A percentile compares a stretch with the other conserved stretches of the same genome.
Evolutionary conservation across 2,888 invertebrate species (phyloP).

Genomic region (Craniophora ligustri): DNA sequence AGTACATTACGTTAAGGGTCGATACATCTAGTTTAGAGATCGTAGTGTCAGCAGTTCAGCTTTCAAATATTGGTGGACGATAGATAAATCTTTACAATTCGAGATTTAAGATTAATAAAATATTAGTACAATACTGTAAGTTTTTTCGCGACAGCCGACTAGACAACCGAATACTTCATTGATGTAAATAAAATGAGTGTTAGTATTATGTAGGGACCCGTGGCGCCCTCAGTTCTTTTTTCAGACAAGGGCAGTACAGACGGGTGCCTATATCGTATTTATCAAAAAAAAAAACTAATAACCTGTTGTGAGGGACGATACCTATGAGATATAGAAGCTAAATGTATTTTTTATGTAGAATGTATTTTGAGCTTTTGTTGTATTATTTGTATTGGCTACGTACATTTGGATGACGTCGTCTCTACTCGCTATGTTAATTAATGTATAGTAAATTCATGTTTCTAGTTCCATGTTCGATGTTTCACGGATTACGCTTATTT

Average conservation of each 20-base stretch:
- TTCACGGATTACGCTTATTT: conserved; percentile 86
- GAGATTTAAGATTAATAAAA: conserved; percentile 69
- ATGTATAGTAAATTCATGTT: conserved; percentile 62
- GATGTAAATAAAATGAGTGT: conserved; percentile 83
- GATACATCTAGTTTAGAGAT: conserved; percentile 79
- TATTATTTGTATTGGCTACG: conserved; percentile 63
- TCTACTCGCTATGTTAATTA: conserved; percentile 61
- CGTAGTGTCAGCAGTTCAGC: conserved; percentile 84
- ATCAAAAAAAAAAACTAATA: conserved; percentile 66
- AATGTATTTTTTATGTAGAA: conserved; percentile 77
- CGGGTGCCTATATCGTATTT: conserved; percentile 73
- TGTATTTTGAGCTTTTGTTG: conserved; percentile 66
- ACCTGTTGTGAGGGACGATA: conserved; percentile 87
- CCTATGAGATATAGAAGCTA: conserved; percentile 80
- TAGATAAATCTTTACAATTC: conserved; percentile 80
- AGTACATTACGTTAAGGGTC: conserved; percentile 75
- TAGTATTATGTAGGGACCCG: conserved; percentile 74
- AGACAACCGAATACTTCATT: conserved; percentile 68
- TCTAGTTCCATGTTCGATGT: conserved; percentile 77
- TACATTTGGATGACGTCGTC: conserved; percentile 59
- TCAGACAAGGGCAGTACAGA: conserved; percentile 63
- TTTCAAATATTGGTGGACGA: conserved; percentile 86
- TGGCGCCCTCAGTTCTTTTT: conserved; percentile 62
- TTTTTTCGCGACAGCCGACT: conserved; percentile 69
- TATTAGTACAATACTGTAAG: conserved; percentile 67